phyloP scores from a whole-genome alignment of 2,888 invertebrate species.

The Pristionchus maxplancki region DNA sequence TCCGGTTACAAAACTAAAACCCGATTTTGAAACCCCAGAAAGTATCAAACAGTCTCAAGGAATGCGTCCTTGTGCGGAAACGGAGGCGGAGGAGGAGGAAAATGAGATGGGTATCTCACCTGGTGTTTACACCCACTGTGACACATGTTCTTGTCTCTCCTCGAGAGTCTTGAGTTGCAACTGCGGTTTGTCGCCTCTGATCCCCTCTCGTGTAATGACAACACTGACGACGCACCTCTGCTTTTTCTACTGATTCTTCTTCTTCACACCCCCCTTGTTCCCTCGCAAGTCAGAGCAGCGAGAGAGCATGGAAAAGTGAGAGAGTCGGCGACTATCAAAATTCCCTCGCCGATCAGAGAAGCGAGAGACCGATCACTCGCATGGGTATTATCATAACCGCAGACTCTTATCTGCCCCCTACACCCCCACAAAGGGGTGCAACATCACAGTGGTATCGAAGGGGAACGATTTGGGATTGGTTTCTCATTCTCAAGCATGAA shows the following conservation, averaged over 20 bases:
- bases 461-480: neutral
- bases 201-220: neutral
- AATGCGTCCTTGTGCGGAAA: neutral
- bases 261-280: too few relatives aligned
- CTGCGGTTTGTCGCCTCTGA: neutral
- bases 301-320: too few relatives aligned
- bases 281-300: too few relatives aligned
- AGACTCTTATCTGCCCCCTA: neutral
- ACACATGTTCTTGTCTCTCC: neutral
- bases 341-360: neutral
- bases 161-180: neutral
- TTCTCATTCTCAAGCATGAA: neutral
- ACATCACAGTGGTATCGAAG: neutral
- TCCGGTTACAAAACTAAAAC: too few relatives aligned
- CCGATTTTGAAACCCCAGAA: too few relatives aligned
- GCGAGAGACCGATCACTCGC: neutral
- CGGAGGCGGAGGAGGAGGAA: neutral
- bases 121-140: neutral
- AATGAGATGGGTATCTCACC: neutral
- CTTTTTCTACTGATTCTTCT: neutral
- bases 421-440: neutral
- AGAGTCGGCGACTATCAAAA: neutral
- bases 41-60: too few relatives aligned
- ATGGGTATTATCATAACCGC: neutral
- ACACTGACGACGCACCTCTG: neutral